phyloP scores from a whole-genome alignment of 2,888 invertebrate species.

The Pseudoips prasinana region DNA sequence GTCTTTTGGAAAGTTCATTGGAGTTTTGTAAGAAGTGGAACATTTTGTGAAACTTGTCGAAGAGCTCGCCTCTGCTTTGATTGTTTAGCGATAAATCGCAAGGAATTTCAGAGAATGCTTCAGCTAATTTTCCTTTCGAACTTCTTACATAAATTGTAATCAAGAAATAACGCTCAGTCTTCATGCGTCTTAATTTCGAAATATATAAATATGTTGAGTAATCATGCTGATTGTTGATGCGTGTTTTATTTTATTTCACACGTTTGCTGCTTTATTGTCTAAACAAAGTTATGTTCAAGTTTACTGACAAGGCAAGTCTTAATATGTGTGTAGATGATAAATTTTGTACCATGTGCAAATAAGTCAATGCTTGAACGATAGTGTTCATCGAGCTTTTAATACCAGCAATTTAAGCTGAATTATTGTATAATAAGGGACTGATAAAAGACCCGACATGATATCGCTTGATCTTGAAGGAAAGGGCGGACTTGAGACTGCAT shows the following conservation, averaged over 20 bases:
- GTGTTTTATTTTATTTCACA: conserved; percentile 6
- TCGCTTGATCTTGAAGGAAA: too few relatives aligned
- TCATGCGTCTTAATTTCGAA: conserved; percentile 17
- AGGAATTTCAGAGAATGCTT: conserved; percentile 45
- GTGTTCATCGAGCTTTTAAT: too few relatives aligned
- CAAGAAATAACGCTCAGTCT: conserved; percentile 40
- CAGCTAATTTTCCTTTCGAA: conserved; percentile 46
- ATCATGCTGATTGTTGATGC: conserved; percentile 6
- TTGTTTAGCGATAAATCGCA: conserved; percentile 60
- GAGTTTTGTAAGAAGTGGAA: conserved; percentile 42
- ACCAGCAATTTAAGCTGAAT: too few relatives aligned
- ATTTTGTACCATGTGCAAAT: too few relatives aligned
- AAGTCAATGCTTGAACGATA: too few relatives aligned
- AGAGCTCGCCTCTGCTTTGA: conserved; percentile 40
- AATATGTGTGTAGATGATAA: too few relatives aligned
- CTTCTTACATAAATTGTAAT: conserved; percentile 50
- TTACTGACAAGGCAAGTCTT: too few relatives aligned
- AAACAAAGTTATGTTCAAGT: too few relatives aligned
- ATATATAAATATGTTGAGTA: conserved; percentile 4
- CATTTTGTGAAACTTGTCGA: conserved; percentile 33
- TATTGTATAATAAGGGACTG: too few relatives aligned
- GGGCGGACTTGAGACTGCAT: too few relatives aligned
- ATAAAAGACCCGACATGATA: too few relatives aligned
- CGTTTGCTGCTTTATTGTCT: too few relatives aligned
- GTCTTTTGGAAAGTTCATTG: conserved; percentile 51